Conservation (phyloP, 2,113 vertebrate genomes). For the Pyrgilauda ruficollis region DNA sequence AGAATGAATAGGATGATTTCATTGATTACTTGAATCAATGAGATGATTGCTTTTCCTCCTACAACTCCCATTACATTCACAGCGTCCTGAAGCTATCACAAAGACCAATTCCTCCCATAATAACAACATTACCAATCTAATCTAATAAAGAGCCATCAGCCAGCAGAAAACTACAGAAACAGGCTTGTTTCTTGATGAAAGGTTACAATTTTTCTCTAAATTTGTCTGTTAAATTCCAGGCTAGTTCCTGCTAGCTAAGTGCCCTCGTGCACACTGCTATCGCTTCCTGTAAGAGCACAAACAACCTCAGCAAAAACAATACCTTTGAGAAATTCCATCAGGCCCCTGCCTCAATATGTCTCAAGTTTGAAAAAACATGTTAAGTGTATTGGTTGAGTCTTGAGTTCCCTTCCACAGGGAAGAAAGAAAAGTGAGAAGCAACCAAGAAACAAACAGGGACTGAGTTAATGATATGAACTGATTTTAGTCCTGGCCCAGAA, state of each 20-base stretch:
- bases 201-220: background rate
- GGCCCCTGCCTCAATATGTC: accelerated
- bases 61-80: background rate
- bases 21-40: background rate
- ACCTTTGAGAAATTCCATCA: background rate
- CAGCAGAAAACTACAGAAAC: background rate
- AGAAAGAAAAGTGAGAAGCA: background rate
- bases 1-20: background rate
- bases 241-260: accelerated
- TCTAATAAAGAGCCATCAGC: background rate
- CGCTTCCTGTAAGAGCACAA: accelerated
- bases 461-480: background rate
- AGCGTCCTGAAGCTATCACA: background rate
- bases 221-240: background rate
- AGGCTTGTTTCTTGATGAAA: background rate
- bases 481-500: background rate
- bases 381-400: background rate
- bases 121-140: background rate
- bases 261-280: too few species aligned
- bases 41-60: background rate
- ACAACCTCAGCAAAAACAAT: background rate
- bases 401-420: background rate
- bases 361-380: background rate
- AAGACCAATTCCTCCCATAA: background rate
- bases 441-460: background rate